Evolutionary conservation across 2,113 vertebrate genomes (phyloP).

Genomic region (Brachyhypopomus gauderio): DNA sequence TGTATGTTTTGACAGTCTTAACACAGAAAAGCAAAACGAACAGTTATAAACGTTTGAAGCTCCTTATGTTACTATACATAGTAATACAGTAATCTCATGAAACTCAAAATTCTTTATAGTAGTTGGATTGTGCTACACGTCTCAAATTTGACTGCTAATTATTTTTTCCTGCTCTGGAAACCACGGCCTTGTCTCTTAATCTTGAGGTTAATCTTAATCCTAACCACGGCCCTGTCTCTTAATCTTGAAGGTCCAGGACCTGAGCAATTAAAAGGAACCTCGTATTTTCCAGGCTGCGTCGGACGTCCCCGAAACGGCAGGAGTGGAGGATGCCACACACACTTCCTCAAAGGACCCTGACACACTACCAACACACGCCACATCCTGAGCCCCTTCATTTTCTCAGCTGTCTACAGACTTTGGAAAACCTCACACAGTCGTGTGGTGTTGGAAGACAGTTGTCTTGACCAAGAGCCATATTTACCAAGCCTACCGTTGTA

Average conservation of each 20-base stretch:
- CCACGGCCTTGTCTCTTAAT: neutral
- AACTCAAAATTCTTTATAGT: neutral
- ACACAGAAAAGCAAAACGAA: too few relatives aligned
- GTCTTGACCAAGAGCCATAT: conserved; percentile 13
- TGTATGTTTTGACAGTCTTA: too few relatives aligned
- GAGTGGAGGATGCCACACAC: conserved; percentile 55
- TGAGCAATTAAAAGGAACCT: neutral
- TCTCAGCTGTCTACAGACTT: conserved; percentile 40
- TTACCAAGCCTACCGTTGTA: conserved; percentile 7
- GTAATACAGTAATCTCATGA: neutral
- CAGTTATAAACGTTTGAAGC: too few relatives aligned
- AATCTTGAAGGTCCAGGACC: neutral
- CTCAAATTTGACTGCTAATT: neutral
- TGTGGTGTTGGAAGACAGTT: conserved; percentile 28
- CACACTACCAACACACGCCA: conserved; percentile 48
- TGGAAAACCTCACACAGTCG: neutral
- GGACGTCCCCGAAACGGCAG: conserved; percentile 55
- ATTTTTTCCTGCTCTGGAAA: neutral
- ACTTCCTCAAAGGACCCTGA: conserved; percentile 49
- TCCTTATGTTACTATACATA: too few relatives aligned
- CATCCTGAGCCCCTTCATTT: conserved; percentile 58
- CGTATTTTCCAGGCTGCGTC: conserved; percentile 63
- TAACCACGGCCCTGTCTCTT: neutral
- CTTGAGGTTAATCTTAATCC: too few relatives aligned
- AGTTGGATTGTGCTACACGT: neutral